Evolutionary conservation across 2,888 invertebrate genomes (phyloP).

Genomic region (Stegophylla sp.): DNA sequence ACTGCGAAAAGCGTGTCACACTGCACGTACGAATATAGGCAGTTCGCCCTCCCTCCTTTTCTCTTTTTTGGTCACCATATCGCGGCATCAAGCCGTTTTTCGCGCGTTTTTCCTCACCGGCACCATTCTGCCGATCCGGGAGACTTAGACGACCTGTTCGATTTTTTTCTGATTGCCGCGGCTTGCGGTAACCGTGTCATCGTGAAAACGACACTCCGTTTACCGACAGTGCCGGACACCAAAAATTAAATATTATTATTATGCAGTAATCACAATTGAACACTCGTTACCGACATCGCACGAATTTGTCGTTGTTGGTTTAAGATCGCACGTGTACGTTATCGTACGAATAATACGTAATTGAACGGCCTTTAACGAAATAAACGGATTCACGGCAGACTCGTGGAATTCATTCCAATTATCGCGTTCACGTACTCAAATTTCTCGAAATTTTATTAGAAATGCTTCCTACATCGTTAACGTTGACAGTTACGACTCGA

Average conservation of each 20-base stretch:
- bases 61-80: too few species aligned
- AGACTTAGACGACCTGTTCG: slow-evolving; percentile 41
- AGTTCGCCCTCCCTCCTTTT: too few species aligned
- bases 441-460: neutral
- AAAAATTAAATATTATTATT: too few species aligned
- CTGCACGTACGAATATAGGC: too few species aligned
- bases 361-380: neutral
- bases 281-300: too few species aligned
- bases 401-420: neutral
- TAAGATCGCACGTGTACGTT: too few species aligned
- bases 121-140: neutral
- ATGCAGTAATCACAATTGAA: too few species aligned
- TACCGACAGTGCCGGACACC: too few species aligned
- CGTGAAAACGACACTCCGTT: neutral
- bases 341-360: neutral
- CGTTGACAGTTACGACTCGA: neutral
- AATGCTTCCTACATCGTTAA: neutral
- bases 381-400: neutral
- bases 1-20: too few species aligned
- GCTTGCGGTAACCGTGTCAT: neutral
- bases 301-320: too few species aligned
- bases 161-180: too few species aligned
- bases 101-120: neutral
- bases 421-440: neutral
- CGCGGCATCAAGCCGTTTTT: neutral